Conservation (phyloP, 2,888 invertebrate species). For the Cryptocephalus primarius region DNA sequence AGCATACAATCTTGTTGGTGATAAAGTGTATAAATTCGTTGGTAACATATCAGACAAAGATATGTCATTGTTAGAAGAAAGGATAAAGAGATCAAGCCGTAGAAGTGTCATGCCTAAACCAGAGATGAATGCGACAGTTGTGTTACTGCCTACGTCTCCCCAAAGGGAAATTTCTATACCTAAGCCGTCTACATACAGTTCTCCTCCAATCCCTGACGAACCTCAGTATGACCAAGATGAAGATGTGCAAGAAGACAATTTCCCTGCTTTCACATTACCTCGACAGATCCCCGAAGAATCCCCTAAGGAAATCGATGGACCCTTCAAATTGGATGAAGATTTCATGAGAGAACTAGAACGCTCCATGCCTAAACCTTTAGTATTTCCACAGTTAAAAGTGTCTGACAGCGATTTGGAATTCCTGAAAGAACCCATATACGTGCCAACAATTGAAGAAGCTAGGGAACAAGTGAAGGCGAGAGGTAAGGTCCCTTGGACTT, state of each 20-base stretch:
- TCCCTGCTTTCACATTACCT: constrained; percentile 25
- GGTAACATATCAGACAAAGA: constrained; percentile 94
- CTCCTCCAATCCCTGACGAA: constrained; percentile 1
- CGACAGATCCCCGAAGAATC: constrained; percentile 36
- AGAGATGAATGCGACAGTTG: constrained; percentile 11
- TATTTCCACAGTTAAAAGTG: constrained; percentile 20
- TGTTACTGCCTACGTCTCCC: constrained; percentile 8
- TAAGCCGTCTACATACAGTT: neutral
- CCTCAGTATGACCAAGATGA: constrained; percentile 33
- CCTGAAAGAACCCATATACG: constrained; percentile 30
- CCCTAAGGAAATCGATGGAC: constrained; percentile 48
- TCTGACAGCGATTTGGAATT: constrained; percentile 34
- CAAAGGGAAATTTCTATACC: constrained; percentile 14
- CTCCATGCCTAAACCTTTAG: constrained; percentile 11
- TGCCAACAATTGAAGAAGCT: constrained; percentile 28
- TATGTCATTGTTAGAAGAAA: constrained; percentile 84
- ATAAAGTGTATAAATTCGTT: constrained; percentile 81
- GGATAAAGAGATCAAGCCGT: constrained; percentile 84
- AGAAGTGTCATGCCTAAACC: constrained; percentile 36
- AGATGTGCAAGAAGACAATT: constrained; percentile 19
- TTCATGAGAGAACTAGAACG: constrained; percentile 58
- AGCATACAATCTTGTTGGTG: constrained; percentile 84
- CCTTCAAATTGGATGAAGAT: constrained; percentile 67
- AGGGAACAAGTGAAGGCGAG: constrained; percentile 13
- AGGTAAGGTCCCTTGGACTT: no score